Evolutionary conservation across 2,888 invertebrate species (phyloP), one percentile per base, ranked within the genome.

Genomic region (Marronus borbonicus): DNA sequence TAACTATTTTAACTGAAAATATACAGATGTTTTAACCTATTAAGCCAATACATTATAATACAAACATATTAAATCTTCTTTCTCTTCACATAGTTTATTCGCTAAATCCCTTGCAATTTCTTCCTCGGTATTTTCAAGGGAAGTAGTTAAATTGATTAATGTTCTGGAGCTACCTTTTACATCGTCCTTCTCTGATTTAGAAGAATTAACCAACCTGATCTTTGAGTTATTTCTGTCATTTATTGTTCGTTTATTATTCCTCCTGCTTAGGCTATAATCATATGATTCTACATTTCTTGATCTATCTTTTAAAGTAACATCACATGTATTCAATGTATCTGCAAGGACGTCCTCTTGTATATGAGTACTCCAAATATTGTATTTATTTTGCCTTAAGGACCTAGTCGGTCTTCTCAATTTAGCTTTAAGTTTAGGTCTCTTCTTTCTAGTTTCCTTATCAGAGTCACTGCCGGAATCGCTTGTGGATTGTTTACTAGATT

Each of bases 321-420:
- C 95, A 88, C 95, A 95, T 60, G 92, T 92, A 12, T 93, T 92
- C 89, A 97, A 91, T 83, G 95, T 93, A 86, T 96, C 94, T 36
- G 94, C 93, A 74, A 97, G 88, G 0, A 94, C 91, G 82, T 96
- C 96, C 86, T 96, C 96, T 89, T 96, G 93, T n/a, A 91, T 87
- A 80, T 91, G 90, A 1, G 89, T 89, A 82, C 91, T 90, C 96
- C 96, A 97, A 81, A 96, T 91, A 87, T 94, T 94, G 85, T 95
- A 96, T 87, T 94, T 94, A 78, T 93, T 93, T 80, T 91, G 91
- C 82, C 90, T 92, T 85, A 65, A 87, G 87, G 77, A 87, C 85
- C 69, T 86, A 85, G 58, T 87, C 62, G 78, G 82, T 80, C 85
- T 90, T 78, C 90, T 83, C 75, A 91, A 89, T 81, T 89, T 90